These are phyloP conservation scores for Archivesica marissinica DNA, from an alignment of 1,140 invertebrate genomes.

Conservation along the genomic window DNA sequence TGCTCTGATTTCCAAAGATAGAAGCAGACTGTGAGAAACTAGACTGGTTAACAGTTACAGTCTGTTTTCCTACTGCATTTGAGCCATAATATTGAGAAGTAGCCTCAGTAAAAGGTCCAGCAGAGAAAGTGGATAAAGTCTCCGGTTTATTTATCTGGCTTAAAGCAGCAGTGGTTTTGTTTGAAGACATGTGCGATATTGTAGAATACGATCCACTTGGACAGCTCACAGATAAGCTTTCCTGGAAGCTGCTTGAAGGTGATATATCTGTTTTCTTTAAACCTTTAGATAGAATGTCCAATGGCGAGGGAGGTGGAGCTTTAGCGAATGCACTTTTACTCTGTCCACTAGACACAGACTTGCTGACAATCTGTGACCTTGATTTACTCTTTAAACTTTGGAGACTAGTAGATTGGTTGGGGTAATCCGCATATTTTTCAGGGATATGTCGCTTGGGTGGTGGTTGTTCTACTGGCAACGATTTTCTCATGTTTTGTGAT, in stretches of 20 bases:
- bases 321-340: slow-evolving; percentile 40
- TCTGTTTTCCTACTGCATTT: background rate
- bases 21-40: slow-evolving; percentile 16
- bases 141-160: background rate
- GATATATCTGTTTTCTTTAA: slow-evolving; percentile 37
- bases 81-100: background rate
- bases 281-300: slow-evolving; percentile 45
- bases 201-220: slow-evolving; percentile 1
- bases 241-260: slow-evolving; percentile 12
- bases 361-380: background rate
- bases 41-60: slow-evolving; percentile 34
- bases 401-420: slow-evolving; percentile 4
- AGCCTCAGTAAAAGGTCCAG: background rate
- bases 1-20: slow-evolving; percentile 2
- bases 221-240: background rate
- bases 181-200: background rate
- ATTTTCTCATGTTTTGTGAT: background rate
- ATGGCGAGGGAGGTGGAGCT: slow-evolving; percentile 39
- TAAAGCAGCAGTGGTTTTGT: background rate
- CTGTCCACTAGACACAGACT: background rate
- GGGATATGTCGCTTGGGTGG: slow-evolving; percentile 8
- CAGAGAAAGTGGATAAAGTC: background rate
- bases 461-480: background rate
- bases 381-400: slow-evolving; percentile 18
- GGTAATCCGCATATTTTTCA: slow-evolving; percentile 55